These are phyloP conservation scores for Leuciscus idus DNA, from an alignment of 2,113 vertebrate species.

Conservation along the genomic window DNA sequence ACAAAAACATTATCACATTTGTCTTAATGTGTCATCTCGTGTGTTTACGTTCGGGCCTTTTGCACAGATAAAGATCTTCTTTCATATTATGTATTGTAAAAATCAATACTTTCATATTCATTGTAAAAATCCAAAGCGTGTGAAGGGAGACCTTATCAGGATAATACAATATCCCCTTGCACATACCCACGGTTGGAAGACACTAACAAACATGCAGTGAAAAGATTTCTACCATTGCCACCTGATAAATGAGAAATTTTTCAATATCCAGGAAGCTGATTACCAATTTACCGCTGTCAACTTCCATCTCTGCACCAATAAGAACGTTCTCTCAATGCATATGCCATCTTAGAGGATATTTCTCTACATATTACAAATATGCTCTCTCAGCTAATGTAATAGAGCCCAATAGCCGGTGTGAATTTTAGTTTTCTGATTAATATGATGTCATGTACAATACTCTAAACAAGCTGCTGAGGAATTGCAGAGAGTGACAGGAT, in stretches of 20 bases:
- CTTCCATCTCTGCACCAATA: slow-evolving; percentile 41
- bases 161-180: slow-evolving; percentile 34
- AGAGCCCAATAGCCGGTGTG: slow-evolving; percentile 3
- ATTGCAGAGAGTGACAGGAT: slow-evolving; percentile 8
- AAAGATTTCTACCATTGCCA: slow-evolving; percentile 39
- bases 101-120: slow-evolving; percentile 33
- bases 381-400: slow-evolving; percentile 29
- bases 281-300: slow-evolving; percentile 47
- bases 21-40: slow-evolving; percentile 25
- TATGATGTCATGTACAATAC: slow-evolving; percentile 41
- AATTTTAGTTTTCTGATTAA: slow-evolving; percentile 44
- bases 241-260: slow-evolving; percentile 48
- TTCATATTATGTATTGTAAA: background rate
- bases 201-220: slow-evolving; percentile 35
- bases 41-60: slow-evolving; percentile 4
- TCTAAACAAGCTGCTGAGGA: slow-evolving; percentile 23
- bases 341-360: slow-evolving; percentile 29
- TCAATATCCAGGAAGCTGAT: slow-evolving; percentile 46
- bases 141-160: slow-evolving; percentile 17
- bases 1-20: background rate
- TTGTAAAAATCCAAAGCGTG: slow-evolving; percentile 19
- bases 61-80: slow-evolving; percentile 3
- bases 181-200: background rate
- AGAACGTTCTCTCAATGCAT: slow-evolving; percentile 38
- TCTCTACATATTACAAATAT: slow-evolving; percentile 11